Percentiles rank a stretch among this genome's conserved stretches.
Evolutionary conservation across 2,113 vertebrate genomes (phyloP).

Genomic region (Papio anubis): DNA sequence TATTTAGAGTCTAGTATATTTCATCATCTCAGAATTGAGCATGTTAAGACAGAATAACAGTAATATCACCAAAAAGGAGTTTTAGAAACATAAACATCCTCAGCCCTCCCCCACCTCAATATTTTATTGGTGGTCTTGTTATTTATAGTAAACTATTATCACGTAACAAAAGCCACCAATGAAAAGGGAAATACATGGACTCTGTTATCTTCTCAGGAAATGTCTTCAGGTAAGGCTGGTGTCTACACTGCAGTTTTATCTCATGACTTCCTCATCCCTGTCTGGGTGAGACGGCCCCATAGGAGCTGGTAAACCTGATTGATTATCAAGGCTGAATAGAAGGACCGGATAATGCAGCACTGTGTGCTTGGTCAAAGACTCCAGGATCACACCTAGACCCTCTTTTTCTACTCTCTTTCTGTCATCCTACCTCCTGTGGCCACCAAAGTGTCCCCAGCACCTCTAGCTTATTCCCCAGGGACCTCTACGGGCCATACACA

Average conservation of each 20-base stretch:
- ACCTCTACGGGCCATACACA: too few species aligned
- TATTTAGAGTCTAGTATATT: background rate
- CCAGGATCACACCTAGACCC: background rate
- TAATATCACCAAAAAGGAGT: background rate
- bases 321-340: accelerated
- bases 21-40: background rate
- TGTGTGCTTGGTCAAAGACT: too few species aligned
- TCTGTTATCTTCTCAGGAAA: background rate
- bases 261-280: background rate
- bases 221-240: background rate
- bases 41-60: background rate
- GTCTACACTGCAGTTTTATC: background rate
- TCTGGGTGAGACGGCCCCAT: background rate
- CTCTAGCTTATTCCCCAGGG: background rate
- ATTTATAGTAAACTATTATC: background rate
- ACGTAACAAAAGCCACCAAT: background rate
- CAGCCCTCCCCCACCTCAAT: background rate
- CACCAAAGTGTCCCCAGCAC: background rate
- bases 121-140: background rate
- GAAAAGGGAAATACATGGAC: accelerated
- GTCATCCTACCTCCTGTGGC: background rate
- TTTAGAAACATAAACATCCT: background rate
- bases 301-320: accelerated
- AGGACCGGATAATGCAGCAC: background rate
- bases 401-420: background rate